Conservation (phyloP, 2,888 invertebrate species). For the Diaphora mendica region DNA sequence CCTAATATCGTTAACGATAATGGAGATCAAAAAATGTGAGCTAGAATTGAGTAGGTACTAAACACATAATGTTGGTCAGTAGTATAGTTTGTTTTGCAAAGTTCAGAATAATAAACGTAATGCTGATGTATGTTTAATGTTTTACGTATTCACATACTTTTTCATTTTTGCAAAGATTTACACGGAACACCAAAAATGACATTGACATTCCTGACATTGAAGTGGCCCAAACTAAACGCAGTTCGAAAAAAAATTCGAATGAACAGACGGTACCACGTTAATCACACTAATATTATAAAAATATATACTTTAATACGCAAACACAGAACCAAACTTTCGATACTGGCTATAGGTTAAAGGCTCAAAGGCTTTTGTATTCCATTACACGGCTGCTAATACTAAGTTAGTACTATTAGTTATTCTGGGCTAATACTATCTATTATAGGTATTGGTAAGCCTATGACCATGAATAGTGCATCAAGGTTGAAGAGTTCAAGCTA, state of each 20-base stretch:
- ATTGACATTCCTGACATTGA: not conserved
- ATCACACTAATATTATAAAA: too few relatives aligned
- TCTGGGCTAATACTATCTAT: too few relatives aligned
- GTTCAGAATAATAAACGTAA: not conserved
- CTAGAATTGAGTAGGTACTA: too few relatives aligned
- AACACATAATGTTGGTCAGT: not conserved
- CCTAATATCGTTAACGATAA: too few relatives aligned
- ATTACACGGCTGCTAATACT: too few relatives aligned
- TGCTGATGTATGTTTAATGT: not conserved
- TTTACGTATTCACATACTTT: not conserved
- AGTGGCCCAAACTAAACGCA: not conserved
- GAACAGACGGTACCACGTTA: not conserved
- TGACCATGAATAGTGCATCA: not conserved
- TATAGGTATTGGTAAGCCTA: not conserved
- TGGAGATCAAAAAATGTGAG: not conserved
- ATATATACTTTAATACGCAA: not conserved
- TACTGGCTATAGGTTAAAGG: not conserved
- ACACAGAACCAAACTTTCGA: not conserved
- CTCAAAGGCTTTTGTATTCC: not conserved
- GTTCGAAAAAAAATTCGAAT: not conserved
- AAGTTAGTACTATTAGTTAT: too few relatives aligned
- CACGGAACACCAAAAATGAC: not conserved
- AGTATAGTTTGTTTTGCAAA: not conserved
- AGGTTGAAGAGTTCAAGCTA: not conserved
- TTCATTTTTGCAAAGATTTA: not conserved